Base-by-base conservation (phyloP, 2,113 vertebrate species). In the Pangasianodon hypophthalmus region DNA sequence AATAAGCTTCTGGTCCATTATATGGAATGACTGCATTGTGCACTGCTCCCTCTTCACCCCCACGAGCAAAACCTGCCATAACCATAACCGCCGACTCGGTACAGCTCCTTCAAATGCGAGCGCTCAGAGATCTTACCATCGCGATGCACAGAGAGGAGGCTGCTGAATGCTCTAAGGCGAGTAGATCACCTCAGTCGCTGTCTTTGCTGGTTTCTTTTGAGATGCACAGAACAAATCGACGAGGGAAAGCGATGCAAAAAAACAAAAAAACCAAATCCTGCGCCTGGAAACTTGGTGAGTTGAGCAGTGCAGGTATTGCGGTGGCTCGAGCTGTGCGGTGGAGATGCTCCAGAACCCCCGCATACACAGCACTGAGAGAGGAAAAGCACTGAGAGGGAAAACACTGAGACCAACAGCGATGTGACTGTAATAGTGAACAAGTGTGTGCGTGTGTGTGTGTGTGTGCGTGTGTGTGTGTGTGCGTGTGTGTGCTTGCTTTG, bases 391-490 rank as follows among this genome's bases (percentile, higher is more conserved):
- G 6, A 52, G 52, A 37, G 32, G 48, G 52, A 14, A 6, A 50
- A 29, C 41, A n/a, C 24, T 6, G 48, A 84, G 56, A 60, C 41
- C 16, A 29, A 46, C 37, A 62, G 56, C 32, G 82, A 84, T 84
- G 82, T 62, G 82, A 84, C 82, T 62, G 82, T 46, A 84, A 84
- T 84, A 62, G 11, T 84, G 58, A 84, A 84, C 16, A 29, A 44
- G 82, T 24, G 81, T 60, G 81, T 24, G 81, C 3, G 81, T 21
- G 81, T 26, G 79, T 18, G 79, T 32, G 81, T 3, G 81, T 41
- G 52, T 24, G 81, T 3, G 81, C 24, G 52, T 24, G 81, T 60
- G 81, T 24, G 81, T 4, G 81, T 21, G 81, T 13, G 50, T 18
- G 79, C 19, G 81, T 3, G 81, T 41, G 52, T 41, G 81, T 41